phyloP scores from a whole-genome alignment of 2,113 vertebrate species.

The Dissostichus mawsoni region DNA sequence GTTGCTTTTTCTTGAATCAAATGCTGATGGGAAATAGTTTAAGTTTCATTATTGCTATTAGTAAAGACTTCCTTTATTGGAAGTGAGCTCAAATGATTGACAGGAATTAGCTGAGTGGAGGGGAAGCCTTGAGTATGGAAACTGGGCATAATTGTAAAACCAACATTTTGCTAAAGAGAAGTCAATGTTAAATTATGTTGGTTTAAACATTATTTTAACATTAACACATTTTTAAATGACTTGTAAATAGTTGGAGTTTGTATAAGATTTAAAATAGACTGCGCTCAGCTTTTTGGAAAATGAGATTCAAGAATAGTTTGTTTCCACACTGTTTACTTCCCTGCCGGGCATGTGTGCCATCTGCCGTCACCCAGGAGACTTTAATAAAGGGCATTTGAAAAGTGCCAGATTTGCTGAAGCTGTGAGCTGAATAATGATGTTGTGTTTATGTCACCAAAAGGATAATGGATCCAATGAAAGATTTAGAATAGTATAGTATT shows the following conservation, averaged over 20 bases:
- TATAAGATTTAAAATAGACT: constrained; percentile 17
- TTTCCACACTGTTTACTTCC: constrained; percentile 8
- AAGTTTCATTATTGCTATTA: not conserved
- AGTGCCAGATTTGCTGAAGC: constrained; percentile 4
- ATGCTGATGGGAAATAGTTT: not conserved
- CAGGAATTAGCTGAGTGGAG: too few species aligned
- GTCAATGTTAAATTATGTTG: not conserved
- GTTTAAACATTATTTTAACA: not conserved
- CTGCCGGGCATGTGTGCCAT: constrained; percentile 15
- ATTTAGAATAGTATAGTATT: too few species aligned
- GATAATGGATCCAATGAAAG: not conserved
- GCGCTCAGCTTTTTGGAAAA: not conserved
- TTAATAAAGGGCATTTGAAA: constrained; percentile 13
- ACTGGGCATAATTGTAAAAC: not conserved
- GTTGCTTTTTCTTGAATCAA: not conserved
- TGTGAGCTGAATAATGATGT: constrained; percentile 1
- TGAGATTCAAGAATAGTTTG: not conserved
- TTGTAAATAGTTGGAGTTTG: not conserved
- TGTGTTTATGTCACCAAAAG: not conserved
- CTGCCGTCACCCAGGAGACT: constrained; percentile 31
- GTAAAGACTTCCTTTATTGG: not conserved
- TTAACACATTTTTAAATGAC: not conserved
- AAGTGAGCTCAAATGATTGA: not conserved
- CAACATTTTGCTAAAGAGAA: not conserved
- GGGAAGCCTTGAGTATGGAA: too few species aligned